A percentile compares a stretch with the other conserved stretches of the same genome.
Conservation (phyloP, 2,888 invertebrate genomes). For the Bellardia bayeri region DNA sequence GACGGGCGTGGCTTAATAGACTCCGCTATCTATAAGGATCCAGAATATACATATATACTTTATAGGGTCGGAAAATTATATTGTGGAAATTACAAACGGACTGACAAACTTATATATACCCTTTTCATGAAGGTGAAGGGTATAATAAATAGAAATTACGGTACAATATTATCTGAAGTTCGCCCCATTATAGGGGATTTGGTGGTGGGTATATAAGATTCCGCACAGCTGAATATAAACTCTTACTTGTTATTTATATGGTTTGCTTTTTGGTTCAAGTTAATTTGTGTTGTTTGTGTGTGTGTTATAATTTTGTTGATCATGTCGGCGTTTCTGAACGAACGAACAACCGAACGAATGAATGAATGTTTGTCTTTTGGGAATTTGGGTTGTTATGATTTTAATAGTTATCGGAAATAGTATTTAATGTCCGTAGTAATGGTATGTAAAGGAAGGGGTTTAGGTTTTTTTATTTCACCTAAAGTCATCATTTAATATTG, state of each 20-base stretch:
- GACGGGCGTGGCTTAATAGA: too few species aligned
- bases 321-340: background rate
- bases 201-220: too few species aligned
- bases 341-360: background rate
- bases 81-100: too few species aligned
- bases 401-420: constrained; percentile 63
- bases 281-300: constrained; percentile 30
- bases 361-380: background rate
- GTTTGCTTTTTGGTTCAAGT: background rate
- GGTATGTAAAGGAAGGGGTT: background rate
- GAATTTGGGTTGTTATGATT: constrained; percentile 49
- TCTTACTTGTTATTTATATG: background rate
- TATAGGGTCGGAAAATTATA: too few species aligned
- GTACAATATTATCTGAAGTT: too few species aligned
- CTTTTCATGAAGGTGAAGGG: too few species aligned
- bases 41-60: too few species aligned
- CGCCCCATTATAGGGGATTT: too few species aligned
- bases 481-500: constrained; percentile 1
- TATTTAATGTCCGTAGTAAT: constrained; percentile 27
- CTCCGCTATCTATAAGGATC: too few species aligned
- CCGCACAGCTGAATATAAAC: too few species aligned
- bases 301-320: constrained; percentile 20
- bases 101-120: too few species aligned
- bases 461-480: background rate
- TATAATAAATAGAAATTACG: too few species aligned